Evolutionary conservation across 92 coral and sea anemone species (phyloP), one percentile per base, ranked within the genome.

Genomic region (Diadumene lineata): DNA sequence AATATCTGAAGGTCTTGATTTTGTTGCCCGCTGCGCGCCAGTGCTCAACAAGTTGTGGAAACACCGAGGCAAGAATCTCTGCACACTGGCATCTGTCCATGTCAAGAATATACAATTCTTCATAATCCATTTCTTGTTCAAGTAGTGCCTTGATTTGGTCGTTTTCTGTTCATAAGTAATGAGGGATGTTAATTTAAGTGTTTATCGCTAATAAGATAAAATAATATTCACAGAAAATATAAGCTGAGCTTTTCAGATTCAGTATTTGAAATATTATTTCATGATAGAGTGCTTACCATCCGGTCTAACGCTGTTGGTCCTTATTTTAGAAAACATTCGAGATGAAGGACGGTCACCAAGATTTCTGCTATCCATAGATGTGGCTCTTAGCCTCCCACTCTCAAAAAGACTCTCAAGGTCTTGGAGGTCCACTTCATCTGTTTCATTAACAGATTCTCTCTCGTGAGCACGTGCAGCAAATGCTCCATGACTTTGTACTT

Each of bases 11-110:
- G 18, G 93, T 84, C 90, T 84, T 88, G 55, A 84, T 66, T 76
- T 81, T 96, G 63, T 96, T 96, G 22, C 97, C 97, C 1, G 97
- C 83, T n/a, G 99, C 96, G n/a, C 97, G 84, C 99, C 99, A 96
- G 73, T 96, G 99, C 16, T 87, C 88, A 24, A 96, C 99, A 46
- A 96, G 90, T 68, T 96, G 99, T 34, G 99, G 99, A 64, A 96
- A 96, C 44, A 92, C 93, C 1, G 97, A 92, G 0, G 99, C 97
- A 17, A 96, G 79, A 34, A 96, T 81, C 50, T 96, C 97, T 10
- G 99, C 97, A 56, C 99, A 96, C 55, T 87, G 85, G 65, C 99
- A 96, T 25, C 76, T 86, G 55, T 84, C 81, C 23, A 96, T 75
- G 69, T 96, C 92, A 24, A 96, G 86, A 0, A 78, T 66, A 4